A percentile compares a stretch with the other conserved stretches of the same genome.
These are phyloP conservation scores for Rhinopomastus cyanomelas DNA, from an alignment of 2,113 vertebrate species.

Conservation along the genomic window DNA sequence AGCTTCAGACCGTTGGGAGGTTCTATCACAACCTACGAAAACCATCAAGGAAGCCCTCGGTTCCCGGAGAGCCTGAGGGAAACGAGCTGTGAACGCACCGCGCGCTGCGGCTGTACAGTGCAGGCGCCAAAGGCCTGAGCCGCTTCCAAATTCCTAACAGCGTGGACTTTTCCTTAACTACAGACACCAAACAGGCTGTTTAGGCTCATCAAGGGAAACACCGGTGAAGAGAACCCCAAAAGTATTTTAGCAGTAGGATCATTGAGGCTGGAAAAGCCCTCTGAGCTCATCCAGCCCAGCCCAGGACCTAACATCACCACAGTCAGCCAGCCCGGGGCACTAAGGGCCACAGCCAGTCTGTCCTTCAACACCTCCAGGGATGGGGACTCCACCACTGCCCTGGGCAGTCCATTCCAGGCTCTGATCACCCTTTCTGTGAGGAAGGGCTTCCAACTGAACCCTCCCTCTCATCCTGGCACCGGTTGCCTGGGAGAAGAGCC, in stretches of 20 bases:
- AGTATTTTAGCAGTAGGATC: not conserved
- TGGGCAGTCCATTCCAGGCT: too few relatives aligned
- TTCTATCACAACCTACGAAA: conserved; percentile 89
- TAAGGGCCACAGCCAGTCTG: too few relatives aligned
- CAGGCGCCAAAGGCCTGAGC: not conserved
- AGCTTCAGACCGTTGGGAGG: conserved; percentile 93
- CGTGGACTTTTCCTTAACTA: not conserved
- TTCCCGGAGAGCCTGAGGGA: not conserved
- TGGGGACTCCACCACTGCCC: too few relatives aligned
- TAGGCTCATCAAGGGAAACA: not conserved
- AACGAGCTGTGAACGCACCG: not conserved
- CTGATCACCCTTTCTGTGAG: too few relatives aligned
- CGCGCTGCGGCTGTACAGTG: not conserved
- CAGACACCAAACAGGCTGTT: not conserved
- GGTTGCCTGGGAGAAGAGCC: too few relatives aligned
- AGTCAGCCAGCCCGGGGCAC: too few relatives aligned
- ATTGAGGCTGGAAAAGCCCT: too few relatives aligned
- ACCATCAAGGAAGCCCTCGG: not conserved
- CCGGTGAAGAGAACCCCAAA: not conserved
- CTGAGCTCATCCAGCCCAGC: too few relatives aligned
- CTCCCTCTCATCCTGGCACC: too few relatives aligned
- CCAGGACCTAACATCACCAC: too few relatives aligned
- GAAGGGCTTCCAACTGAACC: too few relatives aligned
- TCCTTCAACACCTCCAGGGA: too few relatives aligned
- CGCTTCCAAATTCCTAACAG: not conserved